These are phyloP conservation scores for Steromphala cineraria DNA, from an alignment of 2,888 invertebrate species.

Conservation along the genomic window DNA sequence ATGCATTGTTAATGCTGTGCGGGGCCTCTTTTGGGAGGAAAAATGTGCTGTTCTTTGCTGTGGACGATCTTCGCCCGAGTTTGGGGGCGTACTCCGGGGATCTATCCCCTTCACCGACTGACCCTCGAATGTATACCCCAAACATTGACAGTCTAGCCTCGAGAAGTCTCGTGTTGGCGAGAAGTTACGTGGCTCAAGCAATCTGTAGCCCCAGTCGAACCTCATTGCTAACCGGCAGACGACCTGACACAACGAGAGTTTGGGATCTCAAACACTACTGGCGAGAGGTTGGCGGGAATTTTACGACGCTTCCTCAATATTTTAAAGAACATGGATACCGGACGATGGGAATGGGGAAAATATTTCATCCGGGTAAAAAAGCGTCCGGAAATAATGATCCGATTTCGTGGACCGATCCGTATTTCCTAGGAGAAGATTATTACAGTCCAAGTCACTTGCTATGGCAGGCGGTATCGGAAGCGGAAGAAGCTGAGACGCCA, in stretches of 20 bases:
- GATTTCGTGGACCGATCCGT: constrained; percentile 54
- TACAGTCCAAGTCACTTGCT: neutral
- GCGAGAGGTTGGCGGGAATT: constrained; percentile 42
- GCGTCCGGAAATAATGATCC: constrained; percentile 44
- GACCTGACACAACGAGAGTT: constrained; percentile 47
- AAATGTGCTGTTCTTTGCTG: constrained; percentile 44
- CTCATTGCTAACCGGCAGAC: constrained; percentile 37
- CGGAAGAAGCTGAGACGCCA: constrained; percentile 79
- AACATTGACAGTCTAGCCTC: constrained; percentile 35
- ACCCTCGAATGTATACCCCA: constrained; percentile 39
- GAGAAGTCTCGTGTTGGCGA: constrained; percentile 31
- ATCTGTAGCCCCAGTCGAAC: constrained; percentile 31
- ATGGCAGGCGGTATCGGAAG: constrained; percentile 30
- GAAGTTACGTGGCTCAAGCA: constrained; percentile 31
- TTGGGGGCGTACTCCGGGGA: constrained; percentile 35
- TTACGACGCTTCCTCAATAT: constrained; percentile 47
- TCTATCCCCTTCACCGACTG: constrained; percentile 44
- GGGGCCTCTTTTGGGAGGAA: neutral
- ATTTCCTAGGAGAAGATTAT: constrained; percentile 36
- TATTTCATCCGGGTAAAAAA: constrained; percentile 30
- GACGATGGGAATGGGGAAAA: constrained; percentile 41
- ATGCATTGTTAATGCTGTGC: neutral
- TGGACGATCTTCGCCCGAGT: constrained; percentile 41
- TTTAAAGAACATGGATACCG: constrained; percentile 47
- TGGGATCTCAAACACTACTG: constrained; percentile 43